A percentile compares a stretch with the other conserved stretches of the same genome.
Evolutionary conservation across 1,140 invertebrate genomes (phyloP).

Genomic region (Homarus americanus): DNA sequence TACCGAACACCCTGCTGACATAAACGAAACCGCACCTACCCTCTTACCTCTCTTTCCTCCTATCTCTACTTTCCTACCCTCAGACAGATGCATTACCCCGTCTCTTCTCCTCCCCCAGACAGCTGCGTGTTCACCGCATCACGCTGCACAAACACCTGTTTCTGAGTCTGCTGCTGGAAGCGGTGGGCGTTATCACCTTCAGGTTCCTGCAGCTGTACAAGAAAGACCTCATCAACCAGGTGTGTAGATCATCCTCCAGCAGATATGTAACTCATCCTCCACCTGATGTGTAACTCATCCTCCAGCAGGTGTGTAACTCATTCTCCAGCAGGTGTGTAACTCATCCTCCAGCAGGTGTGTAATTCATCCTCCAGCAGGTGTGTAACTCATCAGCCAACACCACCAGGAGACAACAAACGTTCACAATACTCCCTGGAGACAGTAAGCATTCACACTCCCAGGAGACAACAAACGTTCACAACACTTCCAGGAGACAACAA

Average conservation of each 20-base stretch:
- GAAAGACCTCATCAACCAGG: slow-evolving; percentile 34
- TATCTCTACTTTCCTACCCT: too few relatives aligned
- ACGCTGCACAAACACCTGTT: slow-evolving; percentile 82
- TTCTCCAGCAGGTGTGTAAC: background rate
- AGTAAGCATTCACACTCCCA: too few relatives aligned
- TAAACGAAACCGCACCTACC: too few relatives aligned
- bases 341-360: background rate
- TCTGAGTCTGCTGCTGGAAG: slow-evolving; percentile 79
- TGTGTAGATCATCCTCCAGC: background rate
- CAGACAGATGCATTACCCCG: too few relatives aligned
- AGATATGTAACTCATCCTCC: background rate
- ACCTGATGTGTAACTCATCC: background rate
- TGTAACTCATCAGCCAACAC: background rate
- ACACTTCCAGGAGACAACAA: too few relatives aligned
- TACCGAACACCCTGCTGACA: too few relatives aligned
- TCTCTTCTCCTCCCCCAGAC: too few relatives aligned
- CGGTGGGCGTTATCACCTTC: slow-evolving; percentile 76
- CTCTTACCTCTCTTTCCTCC: too few relatives aligned
- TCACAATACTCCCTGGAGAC: too few relatives aligned
- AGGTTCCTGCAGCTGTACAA: slow-evolving; percentile 52
- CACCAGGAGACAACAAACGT: too few relatives aligned
- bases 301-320: background rate
- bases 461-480: too few relatives aligned
- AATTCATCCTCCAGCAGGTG: background rate
- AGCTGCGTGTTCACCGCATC: slow-evolving; percentile 79